Base-by-base conservation (phyloP, 1,140 invertebrate species). In the Ylistrum balloti region DNA sequence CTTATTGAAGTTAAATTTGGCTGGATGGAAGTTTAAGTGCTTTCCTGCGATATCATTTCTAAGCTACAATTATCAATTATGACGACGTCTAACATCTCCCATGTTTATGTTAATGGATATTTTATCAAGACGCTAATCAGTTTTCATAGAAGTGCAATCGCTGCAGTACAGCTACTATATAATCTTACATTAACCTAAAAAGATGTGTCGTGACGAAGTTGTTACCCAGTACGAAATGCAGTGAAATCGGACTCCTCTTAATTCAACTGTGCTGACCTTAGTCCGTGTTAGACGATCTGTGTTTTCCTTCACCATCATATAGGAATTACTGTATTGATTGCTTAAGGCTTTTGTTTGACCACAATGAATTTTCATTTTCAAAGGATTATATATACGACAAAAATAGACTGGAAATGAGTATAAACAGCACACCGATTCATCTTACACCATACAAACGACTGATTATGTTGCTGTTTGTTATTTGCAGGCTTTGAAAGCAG, bases 401-500 rank as follows among this genome's bases (percentile, higher is more conserved):
- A n/a, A n/a, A n/a, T n/a, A 38, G 13, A 38, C 35, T 13, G 5
- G 35, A 38, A 38, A 38, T 7, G 35, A 5, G 13, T 38, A 45
- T 45, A 0, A 13, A 45, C 9, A 28, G 56, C 17, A 17, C 56
- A 28, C 22, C 3, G 5, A 17, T 74, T 45, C 20, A 17, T 17
- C 1, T 13, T 15, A 45, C 41, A 17, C 22, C 1, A 28, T 74
- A 28, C 7, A 17, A 17, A 56, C 56, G 22, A 74, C 56, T 74
- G 5, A 74, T 28, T 17, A 28, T 5, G n/a, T 13, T 38, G 35
- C 35, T 56, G 15, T 85, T n/a, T 88, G 33, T 86, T 15, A 33
- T n/a, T 87, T 92, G 0, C 86, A 95, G 94, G 94, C 91, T 88
- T 32, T 95, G 85, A 93, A 93, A 89, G 88, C 92, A 45, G 92